Evolutionary conservation across 2,113 vertebrate species (phyloP).

Genomic region (Eupsittula cactorum): DNA sequence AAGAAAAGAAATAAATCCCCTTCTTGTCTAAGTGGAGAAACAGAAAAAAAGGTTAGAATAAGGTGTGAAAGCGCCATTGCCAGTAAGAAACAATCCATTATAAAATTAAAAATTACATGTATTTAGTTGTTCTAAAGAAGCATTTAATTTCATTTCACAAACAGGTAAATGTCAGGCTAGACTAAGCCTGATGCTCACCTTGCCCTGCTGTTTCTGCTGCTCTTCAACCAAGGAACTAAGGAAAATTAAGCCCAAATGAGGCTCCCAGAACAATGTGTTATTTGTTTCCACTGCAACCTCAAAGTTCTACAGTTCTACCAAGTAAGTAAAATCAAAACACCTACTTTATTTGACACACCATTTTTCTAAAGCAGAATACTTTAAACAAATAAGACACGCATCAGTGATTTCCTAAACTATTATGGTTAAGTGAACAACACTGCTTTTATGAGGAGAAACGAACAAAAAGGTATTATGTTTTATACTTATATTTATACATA

Average conservation of each 20-base stretch:
- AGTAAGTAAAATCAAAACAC: slow-evolving; percentile 3
- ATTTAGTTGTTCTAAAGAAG: neutral
- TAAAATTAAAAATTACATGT: neutral
- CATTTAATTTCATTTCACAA: neutral
- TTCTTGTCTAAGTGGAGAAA: neutral
- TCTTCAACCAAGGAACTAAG: neutral
- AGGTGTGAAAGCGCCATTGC: neutral
- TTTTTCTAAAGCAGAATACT: slow-evolving; percentile 6
- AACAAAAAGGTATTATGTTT: neutral
- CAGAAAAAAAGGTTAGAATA: neutral
- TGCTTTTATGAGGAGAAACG: neutral
- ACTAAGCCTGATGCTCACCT: neutral
- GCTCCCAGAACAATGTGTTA: neutral
- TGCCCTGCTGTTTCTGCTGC: neutral
- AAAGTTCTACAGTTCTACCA: neutral
- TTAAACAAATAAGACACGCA: slow-evolving; percentile 11
- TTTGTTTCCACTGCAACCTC: neutral
- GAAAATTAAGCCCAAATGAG: neutral
- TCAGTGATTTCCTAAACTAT: neutral
- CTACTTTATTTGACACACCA: neutral
- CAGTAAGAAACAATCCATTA: neutral
- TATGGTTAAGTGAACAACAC: neutral
- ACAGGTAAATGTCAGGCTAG: neutral
- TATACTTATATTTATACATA: neutral
- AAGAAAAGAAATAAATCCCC: neutral